Evolutionary conservation across 2,113 vertebrate species (phyloP), one percentile per base, ranked within the genome.

Genomic region (Equus quagga): DNA sequence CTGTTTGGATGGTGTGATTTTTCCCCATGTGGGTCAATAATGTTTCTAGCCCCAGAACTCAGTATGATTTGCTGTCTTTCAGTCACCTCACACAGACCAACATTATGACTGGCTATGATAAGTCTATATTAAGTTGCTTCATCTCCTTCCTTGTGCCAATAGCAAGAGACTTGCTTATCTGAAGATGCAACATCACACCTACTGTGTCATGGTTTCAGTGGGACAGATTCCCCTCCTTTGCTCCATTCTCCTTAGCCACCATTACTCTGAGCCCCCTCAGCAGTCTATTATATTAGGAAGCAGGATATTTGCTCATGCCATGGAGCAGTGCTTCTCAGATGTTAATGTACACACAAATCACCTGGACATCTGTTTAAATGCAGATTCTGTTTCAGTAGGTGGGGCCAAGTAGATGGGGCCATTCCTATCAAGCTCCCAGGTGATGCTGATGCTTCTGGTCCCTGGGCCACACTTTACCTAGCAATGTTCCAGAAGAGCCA

Each of bases 31-130:
- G 56, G 93, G 62, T 91, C 89, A 96, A 31, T 26, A 84, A 86
- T 64, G n/a, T 72, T 85, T 72, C 82, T 28, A 78, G 79, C 21
- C 5, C 15, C 65, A 87, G 54, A 95, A 49, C 36, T 78, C 96
- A 67, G 18, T 23, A 41, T 49, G 36, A 58, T 36, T 60, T 93
- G 36, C 58, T 94, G 9, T 14, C 26, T 96, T 33, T 93, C 70
- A 87, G 41, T 82, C 46, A 91, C 23, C 3, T 58, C 54, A 82
- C 91, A 95, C 24, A 92, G 56, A 95, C 49, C 36, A 96, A 21
- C 33, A 80, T 88, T 24, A 80, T 75, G 23, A 36, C 26, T 60
- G 21, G 28, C 26, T 70, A 26, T 36, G 23, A n/a, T 82, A 44
- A 88, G 21, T 91, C n/a, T 88, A 46, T 14, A 28, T 65, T 80